phyloP scores from a whole-genome alignment of 2,113 vertebrate species.

The Campylomormyrus tamandua region DNA sequence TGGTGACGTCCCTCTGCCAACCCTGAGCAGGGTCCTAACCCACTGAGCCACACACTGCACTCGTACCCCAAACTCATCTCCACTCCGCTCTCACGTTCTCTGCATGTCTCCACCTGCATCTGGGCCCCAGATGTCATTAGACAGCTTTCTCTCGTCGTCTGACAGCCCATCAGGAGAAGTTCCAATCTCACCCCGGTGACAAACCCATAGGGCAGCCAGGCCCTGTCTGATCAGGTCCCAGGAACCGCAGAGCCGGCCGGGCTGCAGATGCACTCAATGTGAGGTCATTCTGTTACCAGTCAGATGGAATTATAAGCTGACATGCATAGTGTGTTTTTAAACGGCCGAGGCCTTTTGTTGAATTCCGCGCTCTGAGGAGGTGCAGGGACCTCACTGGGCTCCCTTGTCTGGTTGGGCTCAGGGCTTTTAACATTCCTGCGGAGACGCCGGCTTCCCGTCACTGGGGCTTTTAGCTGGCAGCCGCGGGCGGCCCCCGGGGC shows the following conservation, averaged over 20 bases:
- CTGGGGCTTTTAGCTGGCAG: not conserved
- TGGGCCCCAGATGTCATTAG: constrained; percentile 1
- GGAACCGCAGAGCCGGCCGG: not conserved
- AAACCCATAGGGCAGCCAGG: not conserved
- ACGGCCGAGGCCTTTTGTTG: not conserved
- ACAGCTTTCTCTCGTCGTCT: not conserved
- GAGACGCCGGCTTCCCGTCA: not conserved
- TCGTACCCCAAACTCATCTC: not conserved
- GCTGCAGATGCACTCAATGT: not conserved
- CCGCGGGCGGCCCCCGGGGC: not conserved
- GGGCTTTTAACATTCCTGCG: not conserved
- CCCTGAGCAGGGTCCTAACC: not conserved
- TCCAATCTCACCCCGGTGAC: too few relatives aligned
- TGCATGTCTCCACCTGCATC: not conserved
- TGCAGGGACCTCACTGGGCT: not conserved
- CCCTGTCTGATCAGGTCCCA: not conserved
- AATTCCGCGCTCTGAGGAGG: not conserved
- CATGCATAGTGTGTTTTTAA: not conserved
- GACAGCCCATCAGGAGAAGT: not conserved
- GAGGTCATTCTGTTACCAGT: not conserved
- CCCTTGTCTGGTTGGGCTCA: not conserved
- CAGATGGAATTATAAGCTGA: not conserved
- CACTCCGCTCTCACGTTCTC: not conserved
- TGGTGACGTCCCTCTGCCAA: not conserved
- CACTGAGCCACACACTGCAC: not conserved